Evolutionary conservation across 2,113 vertebrate genomes (phyloP).

Genomic region (Spheniscus mendiculus): DNA sequence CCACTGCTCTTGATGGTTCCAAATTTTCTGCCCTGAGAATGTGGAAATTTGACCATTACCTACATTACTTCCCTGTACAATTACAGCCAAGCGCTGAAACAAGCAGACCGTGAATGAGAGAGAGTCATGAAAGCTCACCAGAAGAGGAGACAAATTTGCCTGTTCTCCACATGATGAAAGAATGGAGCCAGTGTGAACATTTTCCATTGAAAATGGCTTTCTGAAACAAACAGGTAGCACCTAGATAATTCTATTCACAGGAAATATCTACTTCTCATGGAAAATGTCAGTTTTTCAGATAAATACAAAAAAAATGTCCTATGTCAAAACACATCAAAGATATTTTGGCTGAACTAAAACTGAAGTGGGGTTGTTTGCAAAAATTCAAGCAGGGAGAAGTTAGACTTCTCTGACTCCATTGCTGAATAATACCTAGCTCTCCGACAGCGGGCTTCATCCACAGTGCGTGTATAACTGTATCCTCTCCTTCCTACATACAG

Average conservation of each 20-base stretch:
- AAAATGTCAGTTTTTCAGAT: slow-evolving; percentile 13
- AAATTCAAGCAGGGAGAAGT: neutral
- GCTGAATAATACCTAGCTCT: neutral
- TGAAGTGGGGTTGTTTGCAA: slow-evolving; percentile 16
- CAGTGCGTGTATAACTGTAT: fast-evolving
- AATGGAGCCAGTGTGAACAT: neutral
- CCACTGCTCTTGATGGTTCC: neutral
- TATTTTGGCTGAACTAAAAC: slow-evolving; percentile 39
- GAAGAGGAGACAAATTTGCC: neutral
- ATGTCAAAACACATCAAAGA: slow-evolving; percentile 53
- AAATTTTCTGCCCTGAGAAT: neutral
- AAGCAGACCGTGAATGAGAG: neutral
- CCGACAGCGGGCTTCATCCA: neutral
- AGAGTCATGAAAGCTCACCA: neutral
- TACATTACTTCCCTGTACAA: neutral
- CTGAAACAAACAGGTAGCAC: slow-evolving; percentile 1
- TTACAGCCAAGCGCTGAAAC: neutral
- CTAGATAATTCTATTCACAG: slow-evolving; percentile 22
- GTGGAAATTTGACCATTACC: neutral
- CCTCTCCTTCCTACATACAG: neutral
- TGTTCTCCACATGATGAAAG: neutral
- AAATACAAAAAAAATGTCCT: slow-evolving; percentile 2
- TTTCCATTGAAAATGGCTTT: neutral
- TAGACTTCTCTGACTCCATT: neutral
- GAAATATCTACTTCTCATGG: neutral